phyloP scores from a whole-genome alignment of 2,797 vertebrate species.

The Tadarida brasiliensis region DNA sequence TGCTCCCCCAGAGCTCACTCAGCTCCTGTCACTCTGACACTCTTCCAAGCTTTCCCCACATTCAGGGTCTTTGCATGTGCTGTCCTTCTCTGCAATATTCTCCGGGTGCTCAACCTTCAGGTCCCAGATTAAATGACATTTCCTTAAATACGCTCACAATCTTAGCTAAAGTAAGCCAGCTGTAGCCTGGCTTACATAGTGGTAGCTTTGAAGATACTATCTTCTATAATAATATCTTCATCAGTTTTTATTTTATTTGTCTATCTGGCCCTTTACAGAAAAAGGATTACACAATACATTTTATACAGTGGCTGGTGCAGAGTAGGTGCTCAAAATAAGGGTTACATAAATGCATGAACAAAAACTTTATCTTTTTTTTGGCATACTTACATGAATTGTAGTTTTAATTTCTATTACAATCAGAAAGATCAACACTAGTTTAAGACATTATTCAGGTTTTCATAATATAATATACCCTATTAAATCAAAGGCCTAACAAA shows the following conservation, averaged over 20 bases:
- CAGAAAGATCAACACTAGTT: not conserved
- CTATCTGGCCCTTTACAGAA: not conserved
- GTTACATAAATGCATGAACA: not conserved
- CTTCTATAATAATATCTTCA: not conserved
- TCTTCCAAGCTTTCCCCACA: not conserved
- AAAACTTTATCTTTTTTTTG: not conserved
- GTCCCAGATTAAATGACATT: not conserved
- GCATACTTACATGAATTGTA: not conserved
- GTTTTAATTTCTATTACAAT: not conserved
- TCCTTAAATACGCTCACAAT: not conserved
- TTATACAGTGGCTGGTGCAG: not conserved
- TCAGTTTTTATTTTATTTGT: conserved; percentile 25
- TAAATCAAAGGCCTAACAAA: conserved; percentile 29
- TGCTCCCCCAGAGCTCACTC: not conserved
- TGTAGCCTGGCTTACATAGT: not conserved
- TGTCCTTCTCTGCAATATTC: not conserved
- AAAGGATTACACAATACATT: not conserved
- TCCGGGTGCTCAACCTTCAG: not conserved
- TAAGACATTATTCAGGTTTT: not conserved
- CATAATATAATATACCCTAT: not conserved
- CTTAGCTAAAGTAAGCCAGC: not conserved
- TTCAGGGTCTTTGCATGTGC: not conserved
- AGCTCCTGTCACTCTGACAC: not conserved
- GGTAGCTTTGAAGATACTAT: not conserved
- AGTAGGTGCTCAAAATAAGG: not conserved